Conservation (phyloP, 2,113 vertebrate species). For the Telmatochromis bifrenatus region DNA sequence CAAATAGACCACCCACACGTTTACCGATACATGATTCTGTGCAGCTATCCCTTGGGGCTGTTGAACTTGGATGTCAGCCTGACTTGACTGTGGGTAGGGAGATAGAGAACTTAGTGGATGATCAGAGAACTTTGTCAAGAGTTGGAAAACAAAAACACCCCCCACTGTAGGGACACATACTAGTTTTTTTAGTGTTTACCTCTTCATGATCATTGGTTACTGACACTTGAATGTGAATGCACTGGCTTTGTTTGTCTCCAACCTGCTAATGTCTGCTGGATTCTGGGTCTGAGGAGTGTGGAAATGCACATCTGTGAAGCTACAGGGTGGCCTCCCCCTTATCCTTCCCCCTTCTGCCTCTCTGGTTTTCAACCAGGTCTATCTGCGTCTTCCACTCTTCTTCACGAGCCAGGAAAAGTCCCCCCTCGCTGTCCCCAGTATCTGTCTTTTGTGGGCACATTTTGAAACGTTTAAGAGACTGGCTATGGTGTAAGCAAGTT, state of each 20-base stretch:
- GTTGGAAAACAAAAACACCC: background rate
- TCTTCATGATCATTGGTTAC: background rate
- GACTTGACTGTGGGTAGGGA: background rate
- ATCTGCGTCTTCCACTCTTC: background rate
- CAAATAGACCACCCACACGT: constrained; percentile 30
- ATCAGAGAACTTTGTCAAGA: background rate
- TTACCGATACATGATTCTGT: background rate
- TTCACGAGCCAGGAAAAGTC: background rate
- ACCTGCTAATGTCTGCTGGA: background rate
- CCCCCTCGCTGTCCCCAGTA: background rate
- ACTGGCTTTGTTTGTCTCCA: background rate
- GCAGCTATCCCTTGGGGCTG: background rate
- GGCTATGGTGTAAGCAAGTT: background rate
- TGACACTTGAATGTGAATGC: background rate
- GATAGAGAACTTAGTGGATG: background rate
- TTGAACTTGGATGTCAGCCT: background rate
- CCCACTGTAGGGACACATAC: background rate
- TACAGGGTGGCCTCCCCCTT: background rate
- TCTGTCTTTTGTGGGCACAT: background rate
- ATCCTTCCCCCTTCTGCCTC: background rate
- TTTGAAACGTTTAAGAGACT: background rate
- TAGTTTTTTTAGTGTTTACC: background rate
- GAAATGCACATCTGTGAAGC: constrained; percentile 37
- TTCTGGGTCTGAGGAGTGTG: constrained; percentile 4
- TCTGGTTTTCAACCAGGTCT: background rate